Conservation (phyloP, 2,113 vertebrate species). For the Urocolius indicus region DNA sequence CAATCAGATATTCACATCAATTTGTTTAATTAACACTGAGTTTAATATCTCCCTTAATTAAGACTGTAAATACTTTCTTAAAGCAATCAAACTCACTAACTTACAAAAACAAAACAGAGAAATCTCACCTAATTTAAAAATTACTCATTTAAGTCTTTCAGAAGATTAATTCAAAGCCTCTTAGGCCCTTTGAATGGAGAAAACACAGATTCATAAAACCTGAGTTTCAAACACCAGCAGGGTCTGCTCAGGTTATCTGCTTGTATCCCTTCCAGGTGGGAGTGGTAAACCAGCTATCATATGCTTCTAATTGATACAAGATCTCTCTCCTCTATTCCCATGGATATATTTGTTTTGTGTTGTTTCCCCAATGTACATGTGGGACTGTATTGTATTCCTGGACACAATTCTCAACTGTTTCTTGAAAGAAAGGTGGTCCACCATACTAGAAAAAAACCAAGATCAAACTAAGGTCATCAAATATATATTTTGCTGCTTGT, state of each 20-base stretch:
- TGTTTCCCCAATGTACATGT: rapidly evolving
- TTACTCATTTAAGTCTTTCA: background rate
- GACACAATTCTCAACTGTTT: background rate
- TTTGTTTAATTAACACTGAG: slow-evolving; percentile 67
- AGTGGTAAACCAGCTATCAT: background rate
- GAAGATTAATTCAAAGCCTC: background rate
- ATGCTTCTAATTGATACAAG: background rate
- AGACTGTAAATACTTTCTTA: slow-evolving; percentile 59
- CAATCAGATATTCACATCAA: slow-evolving; percentile 60
- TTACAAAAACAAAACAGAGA: slow-evolving; percentile 36
- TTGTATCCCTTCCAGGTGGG: background rate
- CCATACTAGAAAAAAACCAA: background rate
- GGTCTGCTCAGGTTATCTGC: background rate
- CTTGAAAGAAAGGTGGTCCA: background rate
- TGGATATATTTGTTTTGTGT: background rate
- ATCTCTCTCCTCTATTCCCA: background rate
- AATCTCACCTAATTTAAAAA: background rate
- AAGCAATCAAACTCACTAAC: slow-evolving; percentile 48
- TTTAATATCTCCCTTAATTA: slow-evolving; percentile 61
- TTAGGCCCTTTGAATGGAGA: background rate
- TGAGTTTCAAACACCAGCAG: background rate
- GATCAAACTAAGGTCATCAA: background rate
- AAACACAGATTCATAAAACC: background rate
- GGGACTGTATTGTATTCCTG: background rate
- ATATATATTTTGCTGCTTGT: background rate